Evolutionary conservation across 2,113 vertebrate species (phyloP).

Genomic region (Gymnobelideus leadbeateri): DNA sequence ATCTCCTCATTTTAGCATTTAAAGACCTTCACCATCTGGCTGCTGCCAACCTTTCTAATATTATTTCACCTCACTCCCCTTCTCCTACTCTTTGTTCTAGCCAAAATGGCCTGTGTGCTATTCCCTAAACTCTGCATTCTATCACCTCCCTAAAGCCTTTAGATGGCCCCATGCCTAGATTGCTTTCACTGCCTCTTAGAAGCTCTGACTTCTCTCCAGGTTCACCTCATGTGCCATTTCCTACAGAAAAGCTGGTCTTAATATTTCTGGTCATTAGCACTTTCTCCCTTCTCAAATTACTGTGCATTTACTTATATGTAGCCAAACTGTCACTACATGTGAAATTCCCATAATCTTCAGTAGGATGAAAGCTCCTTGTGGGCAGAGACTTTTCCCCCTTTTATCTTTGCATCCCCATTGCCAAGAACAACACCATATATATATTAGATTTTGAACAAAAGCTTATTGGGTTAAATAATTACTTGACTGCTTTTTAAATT

Average conservation of each 20-base stretch:
- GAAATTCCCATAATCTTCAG: background rate
- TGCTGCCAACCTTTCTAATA: background rate
- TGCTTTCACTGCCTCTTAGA: background rate
- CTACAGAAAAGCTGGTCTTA: background rate
- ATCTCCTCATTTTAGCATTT: background rate
- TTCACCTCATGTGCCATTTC: background rate
- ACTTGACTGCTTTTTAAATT: constrained; percentile 35
- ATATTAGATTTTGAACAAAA: background rate
- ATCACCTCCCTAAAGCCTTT: background rate
- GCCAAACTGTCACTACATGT: background rate
- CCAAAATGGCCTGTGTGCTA: background rate
- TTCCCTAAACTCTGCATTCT: background rate
- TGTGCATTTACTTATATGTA: background rate
- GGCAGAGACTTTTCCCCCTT: background rate
- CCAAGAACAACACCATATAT: background rate
- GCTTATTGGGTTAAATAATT: background rate
- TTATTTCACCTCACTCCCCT: background rate
- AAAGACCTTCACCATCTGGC: background rate
- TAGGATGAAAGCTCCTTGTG: background rate
- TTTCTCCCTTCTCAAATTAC: background rate
- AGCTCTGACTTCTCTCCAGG: background rate
- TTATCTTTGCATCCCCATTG: background rate
- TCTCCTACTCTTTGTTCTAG: background rate
- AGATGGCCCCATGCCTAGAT: background rate
- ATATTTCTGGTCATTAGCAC: background rate